Base-by-base conservation (phyloP, 1,140 invertebrate species). In the Cephus cinctus region DNA sequence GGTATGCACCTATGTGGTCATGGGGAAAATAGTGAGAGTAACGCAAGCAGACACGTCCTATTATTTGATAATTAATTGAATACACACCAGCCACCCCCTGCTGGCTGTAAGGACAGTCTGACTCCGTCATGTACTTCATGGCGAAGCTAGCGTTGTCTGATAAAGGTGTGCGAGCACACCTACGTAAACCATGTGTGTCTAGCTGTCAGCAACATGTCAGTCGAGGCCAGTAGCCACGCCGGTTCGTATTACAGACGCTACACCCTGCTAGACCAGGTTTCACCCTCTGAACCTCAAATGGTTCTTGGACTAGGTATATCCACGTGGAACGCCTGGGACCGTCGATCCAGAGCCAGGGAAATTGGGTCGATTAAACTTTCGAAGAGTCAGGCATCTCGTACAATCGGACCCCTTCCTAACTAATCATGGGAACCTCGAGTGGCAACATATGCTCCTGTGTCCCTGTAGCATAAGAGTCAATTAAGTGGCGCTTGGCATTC, bases 381-480 rank as follows among this genome's bases (percentile, higher is more conserved):
- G n/a, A n/a, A n/a, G n/a, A n/a, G n/a, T n/a, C n/a, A n/a, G n/a
- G n/a, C n/a, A n/a, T n/a, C n/a, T n/a, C n/a, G n/a, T n/a, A n/a
- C n/a, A n/a, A n/a, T n/a, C 35, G 19, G 39, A 31, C 38, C 22
- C 18, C 18, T 52, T n/a, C 30, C 18, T 12, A n/a, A 44, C 32
- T 54, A 52, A 60, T 59, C 58, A 63, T 66, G 62, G 62, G 59
- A 66, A 65, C 61, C 22, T 61, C 56, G 56, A 66, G 58, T 60
- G 58, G 44, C 12, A 46, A 49, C 65, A 63, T 68, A 68, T 65
- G 64, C 49, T 56, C 45, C 25, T 51, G 19, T 22, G 34, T 1
- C 21, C 20, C 23, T 20, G 25, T 3, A 14, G 36, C 15, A 45
- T 12, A 39, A 43, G 23, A 61, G 54, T 63, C 58, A 63, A 57